A percentile compares a stretch with the other conserved stretches of the same genome.
Evolutionary conservation across 2,888 invertebrate genomes (phyloP).

Genomic region (Eupithecia centaureata): DNA sequence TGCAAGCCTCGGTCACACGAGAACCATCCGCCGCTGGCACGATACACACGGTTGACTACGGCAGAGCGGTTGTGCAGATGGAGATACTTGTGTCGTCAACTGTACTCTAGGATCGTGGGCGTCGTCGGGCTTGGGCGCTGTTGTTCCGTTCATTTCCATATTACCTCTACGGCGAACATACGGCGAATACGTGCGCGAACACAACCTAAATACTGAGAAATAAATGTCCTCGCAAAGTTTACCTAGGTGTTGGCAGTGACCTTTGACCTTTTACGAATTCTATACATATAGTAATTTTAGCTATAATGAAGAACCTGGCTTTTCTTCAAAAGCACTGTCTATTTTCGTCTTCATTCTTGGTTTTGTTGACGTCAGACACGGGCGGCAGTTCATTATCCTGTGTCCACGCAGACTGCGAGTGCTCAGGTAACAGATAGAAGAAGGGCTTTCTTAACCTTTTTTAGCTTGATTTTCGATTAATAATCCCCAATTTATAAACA

Average conservation of each 20-base stretch:
- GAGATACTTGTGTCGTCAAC: slow-evolving; percentile 12
- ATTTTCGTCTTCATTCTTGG: not conserved
- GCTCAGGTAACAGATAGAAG: not conserved
- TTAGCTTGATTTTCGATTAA: not conserved
- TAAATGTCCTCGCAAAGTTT: not conserved
- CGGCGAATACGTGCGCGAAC: slow-evolving; percentile 13
- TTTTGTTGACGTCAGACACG: not conserved
- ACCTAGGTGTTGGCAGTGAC: not conserved
- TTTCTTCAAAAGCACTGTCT: not conserved
- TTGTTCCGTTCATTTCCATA: slow-evolving; percentile 33
- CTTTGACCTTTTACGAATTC: not conserved
- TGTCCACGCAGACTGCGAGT: not conserved
- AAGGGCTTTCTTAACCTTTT: not conserved
- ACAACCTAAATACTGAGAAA: slow-evolving; percentile 18
- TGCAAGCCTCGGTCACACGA: not conserved
- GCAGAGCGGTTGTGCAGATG: not conserved
- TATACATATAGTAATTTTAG: not conserved
- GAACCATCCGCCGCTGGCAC: not conserved
- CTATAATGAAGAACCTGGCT: not conserved
- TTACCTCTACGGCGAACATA: slow-evolving; percentile 21
- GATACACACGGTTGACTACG: not conserved
- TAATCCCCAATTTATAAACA: not conserved
- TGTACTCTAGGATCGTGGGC: slow-evolving; percentile 26
- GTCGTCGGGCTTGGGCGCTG: slow-evolving; percentile 27
- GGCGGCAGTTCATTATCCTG: not conserved